Evolutionary conservation across 2,113 vertebrate species (phyloP).

Genomic region (Glaucidium brasilianum): DNA sequence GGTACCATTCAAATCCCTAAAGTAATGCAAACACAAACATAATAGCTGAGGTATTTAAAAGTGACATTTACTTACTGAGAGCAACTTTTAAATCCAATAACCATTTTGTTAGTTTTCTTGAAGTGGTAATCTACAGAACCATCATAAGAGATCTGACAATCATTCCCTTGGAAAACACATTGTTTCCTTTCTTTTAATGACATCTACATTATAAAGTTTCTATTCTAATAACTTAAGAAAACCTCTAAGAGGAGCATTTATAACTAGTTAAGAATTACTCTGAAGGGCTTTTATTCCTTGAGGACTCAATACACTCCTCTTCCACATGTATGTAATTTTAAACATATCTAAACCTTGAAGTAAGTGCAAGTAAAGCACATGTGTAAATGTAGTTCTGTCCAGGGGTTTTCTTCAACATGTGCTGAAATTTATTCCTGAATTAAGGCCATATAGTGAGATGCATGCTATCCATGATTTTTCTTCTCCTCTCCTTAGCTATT

Average conservation of each 20-base stretch:
- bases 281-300: neutral
- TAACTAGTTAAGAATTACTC: neutral
- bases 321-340: neutral
- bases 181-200: neutral
- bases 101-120: neutral
- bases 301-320: neutral
- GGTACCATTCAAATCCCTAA: constrained; percentile 28
- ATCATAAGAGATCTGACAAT: neutral
- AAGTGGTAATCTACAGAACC: neutral
- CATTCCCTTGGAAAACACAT: neutral
- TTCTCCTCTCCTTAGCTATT: neutral
- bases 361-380: neutral
- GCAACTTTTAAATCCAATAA: constrained; percentile 27
- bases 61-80: constrained; percentile 37
- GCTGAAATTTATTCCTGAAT: neutral
- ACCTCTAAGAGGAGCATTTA: neutral
- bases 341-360: neutral
- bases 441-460: neutral
- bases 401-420: neutral
- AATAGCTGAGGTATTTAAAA: constrained; percentile 40
- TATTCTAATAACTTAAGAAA: neutral
- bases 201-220: neutral
- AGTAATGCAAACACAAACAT: constrained; percentile 15
- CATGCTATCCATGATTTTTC: neutral
- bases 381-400: neutral